A percentile compares a stretch with the other conserved stretches of the same genome.
These are phyloP conservation scores for Nasonia giraulti DNA, from an alignment of 1,140 invertebrate genomes.

Conservation along the genomic window DNA sequence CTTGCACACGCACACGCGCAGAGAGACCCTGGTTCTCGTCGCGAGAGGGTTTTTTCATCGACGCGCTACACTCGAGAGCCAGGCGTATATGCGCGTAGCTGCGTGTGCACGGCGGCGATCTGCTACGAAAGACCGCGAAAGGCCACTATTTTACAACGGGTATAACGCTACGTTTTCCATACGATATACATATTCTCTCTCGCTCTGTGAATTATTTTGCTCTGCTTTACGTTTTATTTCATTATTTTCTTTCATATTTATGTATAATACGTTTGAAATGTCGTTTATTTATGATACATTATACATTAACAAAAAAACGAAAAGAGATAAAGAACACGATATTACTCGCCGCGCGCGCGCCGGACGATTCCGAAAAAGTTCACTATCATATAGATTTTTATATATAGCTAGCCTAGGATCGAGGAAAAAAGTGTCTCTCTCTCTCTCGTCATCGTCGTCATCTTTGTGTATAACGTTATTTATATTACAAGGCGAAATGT, in stretches of 20 bases:
- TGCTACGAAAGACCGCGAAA: constrained; percentile 35
- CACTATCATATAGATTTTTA: neutral
- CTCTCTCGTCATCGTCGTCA: neutral
- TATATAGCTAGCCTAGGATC: constrained; percentile 8
- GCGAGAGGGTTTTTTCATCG: neutral
- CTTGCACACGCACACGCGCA: neutral
- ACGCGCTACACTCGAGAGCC: no score
- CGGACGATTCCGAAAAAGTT: constrained; percentile 32
- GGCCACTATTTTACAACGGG: constrained; percentile 49
- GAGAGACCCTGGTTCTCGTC: neutral
- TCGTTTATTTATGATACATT: constrained; percentile 8
- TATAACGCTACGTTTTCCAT: neutral
- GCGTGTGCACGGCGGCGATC: neutral
- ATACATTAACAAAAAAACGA: constrained; percentile 5
- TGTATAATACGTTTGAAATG: no score
- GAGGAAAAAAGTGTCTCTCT: constrained; percentile 31
- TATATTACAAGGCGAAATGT: constrained; percentile 43
- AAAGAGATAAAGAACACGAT: neutral
- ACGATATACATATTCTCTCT: neutral
- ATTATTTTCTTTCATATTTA: neutral
- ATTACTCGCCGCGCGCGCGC: neutral
- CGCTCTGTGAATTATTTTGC: neutral
- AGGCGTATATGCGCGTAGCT: neutral
- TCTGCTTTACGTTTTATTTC: neutral
- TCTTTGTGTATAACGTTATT: neutral